Base-by-base conservation (phyloP, 2,888 invertebrate species). In the Caradrina clavipalpis region DNA sequence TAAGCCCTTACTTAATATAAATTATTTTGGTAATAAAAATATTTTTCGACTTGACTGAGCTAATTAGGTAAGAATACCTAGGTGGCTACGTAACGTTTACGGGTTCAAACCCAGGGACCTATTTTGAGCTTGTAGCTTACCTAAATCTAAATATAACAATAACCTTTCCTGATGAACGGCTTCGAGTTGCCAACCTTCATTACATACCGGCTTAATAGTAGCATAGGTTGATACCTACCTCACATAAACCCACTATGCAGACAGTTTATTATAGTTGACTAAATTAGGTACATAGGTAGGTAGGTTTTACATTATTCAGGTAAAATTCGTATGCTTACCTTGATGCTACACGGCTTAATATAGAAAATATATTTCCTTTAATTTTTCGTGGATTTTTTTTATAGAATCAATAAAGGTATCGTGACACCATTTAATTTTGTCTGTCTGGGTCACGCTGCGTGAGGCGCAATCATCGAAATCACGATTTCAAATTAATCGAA, bases 401-500 rank as follows among this genome's bases (percentile, higher is more conserved):
- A n/a, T 47, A 1, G 11, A 22, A 49, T 49, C 53, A 73, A 59
- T 60, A 63, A 45, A 60, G 19, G 26, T 56, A 50, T 56, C 26
- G 53, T 67, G 55, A 50, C 51, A 47, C 47, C 19, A 69, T 55
- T 56, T 42, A n/a, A 42, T 39, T 11, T 39, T 13, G 2, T 11
- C 50, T 35, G 62, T 59, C 64, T 60, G 35, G 22, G 39, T 65
- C 56, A 51, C 47, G 47, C 49, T 74, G 35, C 49, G 59, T 47
- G 51, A 17, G 49, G 15, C 19, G 26, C 22, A 62, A 65, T 65
- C 59, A 47, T 21, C 21, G 39, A 66, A 50, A 58, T 45, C 50
- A 54, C 22, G 39, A 73, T 54, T 61, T 17, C 13, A 50, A 78
- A 54, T 62, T 17, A 55, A 51, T 59, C 39, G 63, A 78, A 42